Conservation (phyloP, 2,888 invertebrate genomes). For the Formica aserva region DNA sequence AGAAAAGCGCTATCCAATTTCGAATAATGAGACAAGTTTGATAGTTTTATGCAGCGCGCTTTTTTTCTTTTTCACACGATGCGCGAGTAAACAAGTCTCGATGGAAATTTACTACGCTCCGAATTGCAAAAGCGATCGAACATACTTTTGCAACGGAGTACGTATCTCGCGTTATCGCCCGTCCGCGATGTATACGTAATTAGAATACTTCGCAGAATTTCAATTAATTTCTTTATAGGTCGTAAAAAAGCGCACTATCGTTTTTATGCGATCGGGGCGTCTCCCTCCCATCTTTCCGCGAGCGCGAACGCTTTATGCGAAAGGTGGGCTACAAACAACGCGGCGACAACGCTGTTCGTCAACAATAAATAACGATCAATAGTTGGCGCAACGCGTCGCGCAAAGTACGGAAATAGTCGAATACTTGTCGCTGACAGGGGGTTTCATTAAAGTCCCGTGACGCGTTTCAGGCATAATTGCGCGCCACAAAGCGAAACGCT, state of each 20-base stretch:
- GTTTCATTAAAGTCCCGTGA: slow-evolving; percentile 54
- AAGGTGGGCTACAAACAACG: slow-evolving; percentile 18
- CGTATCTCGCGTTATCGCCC: not conserved
- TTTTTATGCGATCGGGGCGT: not conserved
- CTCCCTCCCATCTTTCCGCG: not conserved
- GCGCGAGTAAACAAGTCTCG: not conserved
- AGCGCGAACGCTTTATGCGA: not conserved
- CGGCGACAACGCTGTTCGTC: slow-evolving; percentile 48
- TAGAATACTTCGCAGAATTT: slow-evolving; percentile 37
- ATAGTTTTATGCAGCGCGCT: slow-evolving; percentile 6
- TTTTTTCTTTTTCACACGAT: not conserved
- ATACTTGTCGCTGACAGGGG: slow-evolving; percentile 53
- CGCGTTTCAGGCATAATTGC: slow-evolving; percentile 54
- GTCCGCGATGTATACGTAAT: not conserved
- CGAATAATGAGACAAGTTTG: slow-evolving; percentile 25
- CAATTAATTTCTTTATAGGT: slow-evolving; percentile 39
- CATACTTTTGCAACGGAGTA: not conserved
- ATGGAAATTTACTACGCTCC: not conserved
- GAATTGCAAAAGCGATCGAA: slow-evolving; percentile 8
- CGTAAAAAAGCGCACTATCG: slow-evolving; percentile 21
- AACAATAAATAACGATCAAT: slow-evolving; percentile 56
- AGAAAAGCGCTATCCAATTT: not conserved
- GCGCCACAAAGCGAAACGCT: slow-evolving; percentile 51
- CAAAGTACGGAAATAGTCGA: slow-evolving; percentile 55
- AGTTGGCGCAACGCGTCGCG: slow-evolving; percentile 32